A percentile compares a stretch with the other conserved stretches of the same genome.
Conservation (phyloP, 2,888 invertebrate genomes). For the Drosophila maculinotata region DNA sequence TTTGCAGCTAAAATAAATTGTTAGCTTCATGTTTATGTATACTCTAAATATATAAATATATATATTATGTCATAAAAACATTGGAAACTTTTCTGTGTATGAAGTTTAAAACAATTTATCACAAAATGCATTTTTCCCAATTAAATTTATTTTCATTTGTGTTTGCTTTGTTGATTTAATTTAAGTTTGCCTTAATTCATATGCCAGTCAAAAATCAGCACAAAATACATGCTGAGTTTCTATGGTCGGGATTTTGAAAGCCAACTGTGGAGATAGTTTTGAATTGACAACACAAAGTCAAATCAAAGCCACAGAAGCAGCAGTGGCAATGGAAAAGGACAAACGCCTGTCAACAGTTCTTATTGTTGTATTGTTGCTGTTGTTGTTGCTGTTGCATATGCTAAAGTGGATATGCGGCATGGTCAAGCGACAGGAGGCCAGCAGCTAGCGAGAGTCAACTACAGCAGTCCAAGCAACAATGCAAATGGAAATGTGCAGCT, state of each 20-base stretch:
- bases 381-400: constrained; percentile 9
- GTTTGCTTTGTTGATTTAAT: constrained; percentile 2
- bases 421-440: constrained; percentile 10
- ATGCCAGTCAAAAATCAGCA: neutral
- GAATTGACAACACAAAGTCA: constrained; percentile 63
- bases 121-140: neutral
- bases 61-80: too few species aligned
- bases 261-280: constrained; percentile 29
- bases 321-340: constrained; percentile 17
- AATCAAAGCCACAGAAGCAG: constrained; percentile 60
- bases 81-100: too few species aligned
- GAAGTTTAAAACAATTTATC: too few species aligned
- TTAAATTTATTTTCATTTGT: too few species aligned
- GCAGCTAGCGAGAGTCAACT: constrained; percentile 16
- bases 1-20: neutral
- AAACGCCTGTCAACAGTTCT: constrained; percentile 61
- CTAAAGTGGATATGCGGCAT: constrained; percentile 14
- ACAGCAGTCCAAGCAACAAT: constrained; percentile 48
- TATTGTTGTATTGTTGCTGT: constrained; percentile 6
- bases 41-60: too few species aligned
- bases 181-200: constrained; percentile 14
- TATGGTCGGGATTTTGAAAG: constrained; percentile 8
- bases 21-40: neutral
- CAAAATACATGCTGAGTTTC: neutral
- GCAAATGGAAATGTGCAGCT: constrained; percentile 60